Percentiles rank a stretch among this genome's conserved stretches.
These are phyloP conservation scores for Ptiloglossa arizonensis DNA, from an alignment of 1,140 invertebrate genomes.

Conservation along the genomic window DNA sequence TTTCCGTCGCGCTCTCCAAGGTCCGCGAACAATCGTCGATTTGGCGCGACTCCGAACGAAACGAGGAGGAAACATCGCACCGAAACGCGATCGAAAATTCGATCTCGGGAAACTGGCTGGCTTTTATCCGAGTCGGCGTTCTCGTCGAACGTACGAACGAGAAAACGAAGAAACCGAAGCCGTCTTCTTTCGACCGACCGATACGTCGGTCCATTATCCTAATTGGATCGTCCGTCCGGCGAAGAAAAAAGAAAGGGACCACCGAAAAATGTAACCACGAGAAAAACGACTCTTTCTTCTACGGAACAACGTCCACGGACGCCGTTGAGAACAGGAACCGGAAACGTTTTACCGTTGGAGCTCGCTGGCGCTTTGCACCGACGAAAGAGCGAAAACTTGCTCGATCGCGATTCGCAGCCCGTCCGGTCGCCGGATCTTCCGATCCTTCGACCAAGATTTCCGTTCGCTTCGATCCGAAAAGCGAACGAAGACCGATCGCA, in stretches of 20 bases:
- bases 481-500: background rate
- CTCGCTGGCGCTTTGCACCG: slow-evolving; percentile 18
- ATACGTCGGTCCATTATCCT: slow-evolving; percentile 49
- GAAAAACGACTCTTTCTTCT: too few species aligned
- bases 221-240: slow-evolving; percentile 43
- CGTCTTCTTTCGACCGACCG: slow-evolving; percentile 16
- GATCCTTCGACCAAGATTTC: too few species aligned
- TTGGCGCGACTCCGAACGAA: too few species aligned
- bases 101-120: too few species aligned
- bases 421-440: background rate
- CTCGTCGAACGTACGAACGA: too few species aligned
- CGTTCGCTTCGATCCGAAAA: slow-evolving; percentile 29
- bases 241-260: background rate
- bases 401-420: slow-evolving; percentile 54
- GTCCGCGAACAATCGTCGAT: background rate
- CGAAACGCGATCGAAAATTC: background rate
- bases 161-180: too few species aligned
- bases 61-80: too few species aligned
- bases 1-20: background rate
- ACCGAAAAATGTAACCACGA: too few species aligned
- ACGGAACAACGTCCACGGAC: too few species aligned
- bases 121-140: too few species aligned
- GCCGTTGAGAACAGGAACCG: background rate
- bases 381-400: slow-evolving; percentile 59
- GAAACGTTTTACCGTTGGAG: slow-evolving; percentile 10